These are phyloP conservation scores for Eriosoma lanigerum DNA, from an alignment of 1,140 invertebrate species.

Conservation along the genomic window DNA sequence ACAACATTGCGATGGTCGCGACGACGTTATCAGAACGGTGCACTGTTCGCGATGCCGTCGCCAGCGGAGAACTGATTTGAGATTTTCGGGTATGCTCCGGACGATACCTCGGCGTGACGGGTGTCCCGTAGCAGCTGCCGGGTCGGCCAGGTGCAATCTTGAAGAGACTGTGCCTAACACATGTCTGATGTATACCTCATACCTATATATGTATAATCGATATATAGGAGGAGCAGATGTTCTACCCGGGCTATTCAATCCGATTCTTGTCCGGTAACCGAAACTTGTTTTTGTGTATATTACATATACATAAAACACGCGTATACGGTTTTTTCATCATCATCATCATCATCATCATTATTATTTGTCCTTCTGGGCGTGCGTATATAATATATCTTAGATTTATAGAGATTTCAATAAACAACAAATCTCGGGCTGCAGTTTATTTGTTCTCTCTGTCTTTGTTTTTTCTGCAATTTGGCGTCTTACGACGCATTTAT, in stretches of 20 bases:
- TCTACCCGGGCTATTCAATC: not conserved
- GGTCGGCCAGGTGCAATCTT: slow-evolving; percentile 44
- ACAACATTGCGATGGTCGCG: slow-evolving; percentile 12
- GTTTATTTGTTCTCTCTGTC: not conserved
- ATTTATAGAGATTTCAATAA: slow-evolving; percentile 34
- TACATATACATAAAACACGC: not conserved
- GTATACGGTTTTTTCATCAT: not conserved
- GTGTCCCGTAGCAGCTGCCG: slow-evolving; percentile 43
- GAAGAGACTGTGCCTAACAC: slow-evolving; percentile 29
- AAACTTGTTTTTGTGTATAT: slow-evolving; percentile 28
- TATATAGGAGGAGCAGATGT: not conserved
- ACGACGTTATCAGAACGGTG: not conserved
- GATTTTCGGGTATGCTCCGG: not conserved
- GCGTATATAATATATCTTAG: too few species aligned
- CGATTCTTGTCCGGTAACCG: not conserved
- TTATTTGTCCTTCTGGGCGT: not conserved
- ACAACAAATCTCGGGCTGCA: slow-evolving; percentile 14
- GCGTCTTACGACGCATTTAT: not conserved
- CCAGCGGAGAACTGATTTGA: slow-evolving; percentile 24
- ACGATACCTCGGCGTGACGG: slow-evolving; percentile 21
- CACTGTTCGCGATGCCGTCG: not conserved
- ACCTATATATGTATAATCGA: not conserved
- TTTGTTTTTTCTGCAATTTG: slow-evolving; percentile 12
- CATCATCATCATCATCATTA: not conserved
- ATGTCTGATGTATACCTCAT: not conserved